phyloP scores from a whole-genome alignment of 1,140 invertebrate species.

The Subanguina moxae region DNA sequence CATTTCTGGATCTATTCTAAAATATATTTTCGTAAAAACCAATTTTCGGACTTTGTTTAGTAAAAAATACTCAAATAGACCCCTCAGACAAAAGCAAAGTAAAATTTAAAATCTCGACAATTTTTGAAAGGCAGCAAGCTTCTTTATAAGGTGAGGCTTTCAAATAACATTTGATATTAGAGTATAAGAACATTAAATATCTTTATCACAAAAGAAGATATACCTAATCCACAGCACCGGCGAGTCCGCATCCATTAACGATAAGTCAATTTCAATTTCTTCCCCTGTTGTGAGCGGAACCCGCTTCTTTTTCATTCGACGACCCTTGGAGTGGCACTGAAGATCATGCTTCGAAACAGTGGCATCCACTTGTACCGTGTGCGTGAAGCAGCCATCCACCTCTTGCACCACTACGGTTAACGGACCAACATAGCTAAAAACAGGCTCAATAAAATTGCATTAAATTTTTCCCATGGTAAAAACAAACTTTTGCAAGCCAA shows the following conservation, averaged over 20 bases:
- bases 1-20: conserved; percentile 86
- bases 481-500: conserved; percentile 20
- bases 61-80: too few relatives aligned
- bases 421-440: conserved; percentile 68
- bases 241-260: conserved; percentile 69
- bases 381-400: conserved; percentile 93
- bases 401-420: conserved; percentile 66
- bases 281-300: conserved; percentile 95
- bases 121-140: too few relatives aligned
- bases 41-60: too few relatives aligned
- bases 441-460: neutral
- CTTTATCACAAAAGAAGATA: neutral
- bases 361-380: conserved; percentile 61
- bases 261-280: conserved; percentile 66
- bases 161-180: too few relatives aligned
- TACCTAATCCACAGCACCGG: conserved; percentile 93
- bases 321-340: conserved; percentile 89
- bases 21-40: conserved; percentile 12
- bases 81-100: too few relatives aligned
- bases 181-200: too few relatives aligned
- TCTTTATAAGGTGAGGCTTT: too few relatives aligned
- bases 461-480: too few relatives aligned
- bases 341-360: conserved; percentile 70
- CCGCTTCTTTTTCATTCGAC: conserved; percentile 95
- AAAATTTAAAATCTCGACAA: too few relatives aligned